Evolutionary conservation across 2,888 invertebrate genomes (phyloP).

Genomic region (Empis livida): DNA sequence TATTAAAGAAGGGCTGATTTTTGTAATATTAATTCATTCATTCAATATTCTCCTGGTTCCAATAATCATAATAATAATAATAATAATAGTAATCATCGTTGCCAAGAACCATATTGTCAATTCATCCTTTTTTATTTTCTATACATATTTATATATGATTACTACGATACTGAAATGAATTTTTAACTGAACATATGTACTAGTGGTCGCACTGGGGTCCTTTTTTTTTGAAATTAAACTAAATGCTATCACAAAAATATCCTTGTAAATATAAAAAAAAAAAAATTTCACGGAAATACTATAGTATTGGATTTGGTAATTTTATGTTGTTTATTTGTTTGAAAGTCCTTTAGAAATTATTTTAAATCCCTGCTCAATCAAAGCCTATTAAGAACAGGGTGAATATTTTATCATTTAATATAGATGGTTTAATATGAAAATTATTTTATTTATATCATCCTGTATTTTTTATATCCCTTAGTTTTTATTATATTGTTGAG

Average conservation of each 20-base stretch:
- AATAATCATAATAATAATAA: background rate
- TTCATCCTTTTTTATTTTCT: background rate
- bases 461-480: background rate
- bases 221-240: background rate
- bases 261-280: too few relatives aligned
- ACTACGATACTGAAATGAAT: background rate
- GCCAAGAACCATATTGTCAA: constrained; percentile 2
- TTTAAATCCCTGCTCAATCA: constrained; percentile 13
- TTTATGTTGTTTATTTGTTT: too few relatives aligned
- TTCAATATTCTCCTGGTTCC: background rate
- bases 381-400: constrained; percentile 13
- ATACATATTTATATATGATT: background rate
- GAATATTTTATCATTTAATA: too few relatives aligned
- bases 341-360: constrained; percentile 4
- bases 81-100: background rate
- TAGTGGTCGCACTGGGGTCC: constrained; percentile 17
- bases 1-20: too few relatives aligned
- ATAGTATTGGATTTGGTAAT: too few relatives aligned
- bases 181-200: constrained; percentile 20
- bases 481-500: too few relatives aligned
- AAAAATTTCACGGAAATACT: too few relatives aligned
- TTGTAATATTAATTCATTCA: background rate
- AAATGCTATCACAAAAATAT: too few relatives aligned
- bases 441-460: constrained; percentile 2
- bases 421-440: too few relatives aligned